phyloP scores from a whole-genome alignment of 2,888 invertebrate genomes.

The Catocala fraxini region DNA sequence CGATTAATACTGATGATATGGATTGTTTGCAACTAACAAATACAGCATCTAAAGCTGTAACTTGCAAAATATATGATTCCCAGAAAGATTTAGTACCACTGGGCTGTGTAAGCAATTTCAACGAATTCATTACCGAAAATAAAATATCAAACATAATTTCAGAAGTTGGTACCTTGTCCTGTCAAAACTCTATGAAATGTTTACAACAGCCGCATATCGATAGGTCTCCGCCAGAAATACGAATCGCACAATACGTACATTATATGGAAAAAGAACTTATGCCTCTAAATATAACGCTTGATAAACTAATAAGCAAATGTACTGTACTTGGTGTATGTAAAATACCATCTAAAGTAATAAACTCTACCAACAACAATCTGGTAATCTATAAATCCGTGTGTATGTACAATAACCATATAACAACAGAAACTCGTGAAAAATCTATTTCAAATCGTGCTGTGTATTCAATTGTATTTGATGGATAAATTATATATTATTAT shows the following conservation, averaged over 20 bases:
- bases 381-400: conserved; percentile 14
- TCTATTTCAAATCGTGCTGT: conserved; percentile 74
- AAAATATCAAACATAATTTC: conserved; percentile 14
- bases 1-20: conserved; percentile 58
- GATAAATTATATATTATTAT: conserved; percentile 42
- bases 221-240: conserved; percentile 61
- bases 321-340: conserved; percentile 55
- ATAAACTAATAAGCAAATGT: conserved; percentile 71
- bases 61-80: conserved; percentile 34
- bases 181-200: conserved; percentile 11
- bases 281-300: conserved; percentile 69
- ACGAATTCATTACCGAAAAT: conserved; percentile 16
- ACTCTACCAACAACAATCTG: conserved; percentile 6
- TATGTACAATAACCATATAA: conserved; percentile 18
- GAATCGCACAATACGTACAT: conserved; percentile 64
- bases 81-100: conserved; percentile 25
- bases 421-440: conserved; percentile 34
- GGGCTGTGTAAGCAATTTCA: conserved; percentile 14
- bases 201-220: conserved; percentile 1
- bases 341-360: conserved; percentile 21
- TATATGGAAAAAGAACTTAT: conserved; percentile 71
- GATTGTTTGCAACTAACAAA: conserved; percentile 16
- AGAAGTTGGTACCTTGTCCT: conserved; percentile 15
- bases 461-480: conserved; percentile 76
- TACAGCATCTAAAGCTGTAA: conserved; percentile 42